These are phyloP conservation scores for Incurvaria masculella DNA, from an alignment of 2,888 invertebrate species.

Conservation along the genomic window DNA sequence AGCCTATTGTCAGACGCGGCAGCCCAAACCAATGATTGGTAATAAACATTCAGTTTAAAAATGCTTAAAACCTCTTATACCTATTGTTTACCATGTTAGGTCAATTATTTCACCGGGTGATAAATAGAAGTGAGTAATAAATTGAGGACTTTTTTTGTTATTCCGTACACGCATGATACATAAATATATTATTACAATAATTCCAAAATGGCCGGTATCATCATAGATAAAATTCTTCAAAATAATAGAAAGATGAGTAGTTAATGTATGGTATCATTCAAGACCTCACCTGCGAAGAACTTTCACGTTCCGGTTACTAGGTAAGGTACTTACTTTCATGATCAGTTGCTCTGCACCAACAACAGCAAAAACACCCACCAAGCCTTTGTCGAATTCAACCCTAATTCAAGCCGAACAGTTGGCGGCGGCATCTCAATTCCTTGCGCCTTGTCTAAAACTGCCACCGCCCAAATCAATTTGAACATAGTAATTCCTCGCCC, in stretches of 20 bases:
- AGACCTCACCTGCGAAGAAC: neutral
- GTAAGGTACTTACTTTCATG: neutral
- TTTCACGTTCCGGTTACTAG: neutral
- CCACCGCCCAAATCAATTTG: neutral
- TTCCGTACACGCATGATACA: neutral
- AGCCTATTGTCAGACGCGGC: too few relatives aligned
- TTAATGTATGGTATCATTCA: neutral
- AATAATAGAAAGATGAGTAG: neutral
- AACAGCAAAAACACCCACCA: neutral
- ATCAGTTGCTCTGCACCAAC: neutral
- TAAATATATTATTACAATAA: neutral
- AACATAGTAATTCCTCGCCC: slow-evolving; percentile 48
- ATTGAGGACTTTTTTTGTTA: too few relatives aligned
- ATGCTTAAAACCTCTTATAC: too few relatives aligned
- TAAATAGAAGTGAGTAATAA: too few relatives aligned
- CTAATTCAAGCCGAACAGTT: neutral
- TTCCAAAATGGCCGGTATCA: neutral
- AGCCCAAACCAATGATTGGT: too few relatives aligned
- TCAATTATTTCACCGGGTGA: too few relatives aligned
- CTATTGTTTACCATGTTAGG: too few relatives aligned
- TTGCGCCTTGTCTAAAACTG: too few relatives aligned
- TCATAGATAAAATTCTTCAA: neutral
- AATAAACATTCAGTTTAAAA: too few relatives aligned
- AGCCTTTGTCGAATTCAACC: neutral
- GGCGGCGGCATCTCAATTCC: too few relatives aligned